Base-by-base conservation (phyloP, 2,113 vertebrate species). In the Odocoileus hemionus region DNA sequence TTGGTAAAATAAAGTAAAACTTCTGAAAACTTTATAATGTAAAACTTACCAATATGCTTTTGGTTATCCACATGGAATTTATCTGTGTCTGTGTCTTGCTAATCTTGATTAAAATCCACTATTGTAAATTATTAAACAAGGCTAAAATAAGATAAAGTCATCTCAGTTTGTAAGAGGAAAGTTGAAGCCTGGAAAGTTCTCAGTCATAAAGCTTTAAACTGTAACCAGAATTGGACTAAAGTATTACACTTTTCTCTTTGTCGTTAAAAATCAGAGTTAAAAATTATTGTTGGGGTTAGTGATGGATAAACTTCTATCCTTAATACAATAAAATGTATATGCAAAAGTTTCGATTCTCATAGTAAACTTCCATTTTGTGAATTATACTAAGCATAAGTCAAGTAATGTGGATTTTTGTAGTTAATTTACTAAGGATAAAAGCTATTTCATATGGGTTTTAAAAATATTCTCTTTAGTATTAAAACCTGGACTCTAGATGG, bases 201-300 rank as follows among this genome's bases (percentile, higher is more conserved):
- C 11, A 54, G 50, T 97, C 33, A 92, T 25, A 92, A 94, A 89
- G 7, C 64, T 95, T 97, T 93, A 91, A 94, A 89, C 26, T 64
- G 4, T 89, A 83, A 52, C 60, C 23, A 39, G 26, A 92, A 13
- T 55, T 61, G 28, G 19, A 93, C 52, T 55, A 5, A 57, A 91
- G 8, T 85, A 64, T 79, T 93, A 33, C 0, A 33, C 28, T 86
- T 86, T 39, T 67, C 3, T 52, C 93, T 88, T 94, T 61, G 12
- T 28, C 55, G 60, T 89, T 86, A 94, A 74, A 84, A 52, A 28
- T 67, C 47, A 87, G 33, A 88, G 52, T 93, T 96, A 93, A 86
- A 84, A 97, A 95, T 96, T 94, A 15, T 97, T 94, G 28, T 74
- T 91, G 26, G 50, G 6, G 9, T 93, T 93, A 85, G 19, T 95